Conservation (phyloP, 2,888 invertebrate genomes). For the Pseudoips prasinana region DNA sequence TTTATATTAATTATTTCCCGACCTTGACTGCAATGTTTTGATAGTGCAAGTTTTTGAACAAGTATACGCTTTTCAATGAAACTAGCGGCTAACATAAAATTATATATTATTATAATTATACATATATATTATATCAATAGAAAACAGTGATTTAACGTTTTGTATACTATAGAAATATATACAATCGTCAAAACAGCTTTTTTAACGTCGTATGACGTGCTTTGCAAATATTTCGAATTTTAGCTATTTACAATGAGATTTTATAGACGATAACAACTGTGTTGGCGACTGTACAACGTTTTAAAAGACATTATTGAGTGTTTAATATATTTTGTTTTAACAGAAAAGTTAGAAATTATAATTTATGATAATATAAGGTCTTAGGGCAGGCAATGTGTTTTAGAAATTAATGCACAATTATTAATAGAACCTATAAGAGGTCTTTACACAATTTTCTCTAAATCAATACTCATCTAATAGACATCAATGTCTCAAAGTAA, state of each 20-base stretch:
- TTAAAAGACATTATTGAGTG: constrained; percentile 46
- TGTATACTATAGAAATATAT: constrained; percentile 15
- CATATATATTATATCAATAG: constrained; percentile 11
- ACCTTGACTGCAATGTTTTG: constrained; percentile 38
- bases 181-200: constrained; percentile 23
- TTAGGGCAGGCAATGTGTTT: no score
- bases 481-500: no score
- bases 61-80: constrained; percentile 41
- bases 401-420: no score
- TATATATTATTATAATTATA: background rate
- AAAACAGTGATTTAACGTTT: constrained; percentile 14
- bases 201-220: constrained; percentile 13
- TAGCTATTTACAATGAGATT: constrained; percentile 20
- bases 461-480: no score
- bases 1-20: constrained; percentile 32
- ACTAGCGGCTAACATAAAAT: constrained; percentile 25
- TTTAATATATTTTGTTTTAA: constrained; percentile 17
- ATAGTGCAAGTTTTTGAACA: constrained; percentile 41
- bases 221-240: constrained; percentile 19
- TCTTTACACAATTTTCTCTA: no score
- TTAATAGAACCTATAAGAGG: no score
- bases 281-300: constrained; percentile 39
- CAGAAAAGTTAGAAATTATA: constrained; percentile 18
- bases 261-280: constrained; percentile 25
- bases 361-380: no score